These are phyloP conservation scores for Lypha dubia DNA, from an alignment of 2,888 invertebrate genomes.

Conservation along the genomic window DNA sequence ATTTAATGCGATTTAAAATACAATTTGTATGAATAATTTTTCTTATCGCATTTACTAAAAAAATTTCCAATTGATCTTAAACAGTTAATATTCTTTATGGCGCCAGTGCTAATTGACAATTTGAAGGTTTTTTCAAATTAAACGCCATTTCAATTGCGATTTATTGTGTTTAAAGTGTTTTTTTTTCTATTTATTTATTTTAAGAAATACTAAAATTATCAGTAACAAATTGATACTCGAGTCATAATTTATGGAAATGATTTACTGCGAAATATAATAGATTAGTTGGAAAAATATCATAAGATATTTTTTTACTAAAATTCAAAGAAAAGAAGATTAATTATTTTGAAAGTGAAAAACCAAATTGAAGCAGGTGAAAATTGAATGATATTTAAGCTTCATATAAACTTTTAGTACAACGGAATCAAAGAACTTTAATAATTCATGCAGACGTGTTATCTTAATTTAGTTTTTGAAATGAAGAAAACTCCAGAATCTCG, in stretches of 20 bases:
- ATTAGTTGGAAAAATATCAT: not conserved
- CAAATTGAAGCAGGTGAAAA: too few relatives aligned
- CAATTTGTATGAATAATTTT: constrained; percentile 1
- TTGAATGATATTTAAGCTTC: too few relatives aligned
- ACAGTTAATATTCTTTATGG: not conserved
- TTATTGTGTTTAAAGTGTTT: not conserved
- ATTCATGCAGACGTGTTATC: too few relatives aligned
- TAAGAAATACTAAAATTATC: constrained; percentile 9
- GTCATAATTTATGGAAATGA: not conserved
- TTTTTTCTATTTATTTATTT: too few relatives aligned
- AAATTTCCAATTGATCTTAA: not conserved
- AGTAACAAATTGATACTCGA: not conserved
- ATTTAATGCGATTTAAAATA: not conserved
- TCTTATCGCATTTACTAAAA: not conserved
- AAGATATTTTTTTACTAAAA: not conserved
- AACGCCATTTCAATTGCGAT: constrained; percentile 30
- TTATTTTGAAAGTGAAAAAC: not conserved
- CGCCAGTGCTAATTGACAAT: constrained; percentile 11
- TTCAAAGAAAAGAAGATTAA: not conserved
- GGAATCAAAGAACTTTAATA: too few relatives aligned
- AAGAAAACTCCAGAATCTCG: too few relatives aligned
- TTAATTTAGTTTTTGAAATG: too few relatives aligned
- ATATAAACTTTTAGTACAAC: too few relatives aligned
- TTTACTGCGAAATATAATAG: constrained; percentile 2
- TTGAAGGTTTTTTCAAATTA: constrained; percentile 26